Evolutionary conservation across 2,113 vertebrate genomes (phyloP).

Genomic region (Sturnus vulgaris): DNA sequence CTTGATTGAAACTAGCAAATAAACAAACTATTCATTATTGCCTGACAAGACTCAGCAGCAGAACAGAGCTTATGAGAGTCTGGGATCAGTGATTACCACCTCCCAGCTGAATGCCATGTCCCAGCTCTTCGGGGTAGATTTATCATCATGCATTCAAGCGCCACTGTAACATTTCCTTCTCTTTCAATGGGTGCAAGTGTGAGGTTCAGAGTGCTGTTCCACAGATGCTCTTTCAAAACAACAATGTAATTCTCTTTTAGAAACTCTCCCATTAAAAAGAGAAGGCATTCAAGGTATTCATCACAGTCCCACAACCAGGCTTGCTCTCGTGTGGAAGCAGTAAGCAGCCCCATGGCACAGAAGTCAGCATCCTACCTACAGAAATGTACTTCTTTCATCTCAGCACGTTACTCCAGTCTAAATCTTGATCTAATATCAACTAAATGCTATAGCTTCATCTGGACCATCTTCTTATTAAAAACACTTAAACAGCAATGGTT

Average conservation of each 20-base stretch:
- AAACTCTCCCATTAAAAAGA: not conserved
- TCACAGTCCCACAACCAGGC: not conserved
- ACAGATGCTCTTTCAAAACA: not conserved
- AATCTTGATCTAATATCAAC: not conserved
- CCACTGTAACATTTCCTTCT: not conserved
- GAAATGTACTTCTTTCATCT: not conserved
- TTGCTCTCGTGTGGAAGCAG: fast-evolving
- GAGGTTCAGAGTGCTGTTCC: not conserved
- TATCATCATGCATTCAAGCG: not conserved
- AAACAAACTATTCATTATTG: not conserved
- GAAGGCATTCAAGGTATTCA: not conserved
- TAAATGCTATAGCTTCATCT: not conserved
- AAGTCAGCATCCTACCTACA: not conserved
- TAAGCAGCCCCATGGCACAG: not conserved
- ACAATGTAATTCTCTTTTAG: not conserved
- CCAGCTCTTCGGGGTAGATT: not conserved
- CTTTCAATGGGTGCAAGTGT: not conserved
- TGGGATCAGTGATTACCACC: not conserved
- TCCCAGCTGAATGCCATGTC: not conserved
- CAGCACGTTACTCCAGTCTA: not conserved
- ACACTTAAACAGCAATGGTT: not conserved
- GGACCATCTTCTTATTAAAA: not conserved
- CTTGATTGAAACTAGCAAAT: not conserved
- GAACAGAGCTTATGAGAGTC: not conserved
- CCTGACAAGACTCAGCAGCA: not conserved